Base-by-base conservation (phyloP, 2,888 invertebrate species). In the Neuroscelio doddi region DNA sequence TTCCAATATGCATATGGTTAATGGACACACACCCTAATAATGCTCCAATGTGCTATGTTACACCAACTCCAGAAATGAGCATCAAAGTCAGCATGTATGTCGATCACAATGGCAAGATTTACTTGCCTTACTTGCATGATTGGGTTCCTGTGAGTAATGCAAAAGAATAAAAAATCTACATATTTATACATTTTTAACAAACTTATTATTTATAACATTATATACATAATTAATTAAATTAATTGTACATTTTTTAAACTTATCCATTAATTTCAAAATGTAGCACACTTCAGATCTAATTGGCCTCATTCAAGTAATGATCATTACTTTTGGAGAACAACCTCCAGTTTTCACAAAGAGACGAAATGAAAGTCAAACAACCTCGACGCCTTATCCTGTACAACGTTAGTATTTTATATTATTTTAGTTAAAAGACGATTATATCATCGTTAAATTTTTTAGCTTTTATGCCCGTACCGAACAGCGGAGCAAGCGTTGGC, bases 11-110 rank as follows among this genome's bases (percentile, higher is more conserved):
- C 80, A 92, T 99, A 77, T 98, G 96, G 95, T 83, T 99, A 45
- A 93, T 96, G 91, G 97, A 98, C 80, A 97, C 97, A 2, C 97
- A 99, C 88, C 99, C 99, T 0, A 91, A 93, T 81, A 94, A 96
- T 86, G 96, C 98, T 27, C 99, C 99, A 0, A 92, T 98, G 86
- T 94, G 94, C 81, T 95, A 92, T 79, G 98, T 99, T 0, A 94
- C 92, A 84, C 99, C 99, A 7, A 99, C 99, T 3, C 80, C 91
- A 26, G 94, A 94, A 71, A 99, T 99, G 98, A 91, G 92, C 64
- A 97, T 99, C 67, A 97, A 96, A 87, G 92, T 94, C 10, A 97
- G 97, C 8, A 92, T 92, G 86, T 95, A 92, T 85, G 97, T 99
- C 4, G 98, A 98, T 85, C 92, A 92, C 78, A 96, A 93, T 86